Base-by-base conservation (phyloP, 2,797 vertebrate species). In the Acipenser transmontanus region DNA sequence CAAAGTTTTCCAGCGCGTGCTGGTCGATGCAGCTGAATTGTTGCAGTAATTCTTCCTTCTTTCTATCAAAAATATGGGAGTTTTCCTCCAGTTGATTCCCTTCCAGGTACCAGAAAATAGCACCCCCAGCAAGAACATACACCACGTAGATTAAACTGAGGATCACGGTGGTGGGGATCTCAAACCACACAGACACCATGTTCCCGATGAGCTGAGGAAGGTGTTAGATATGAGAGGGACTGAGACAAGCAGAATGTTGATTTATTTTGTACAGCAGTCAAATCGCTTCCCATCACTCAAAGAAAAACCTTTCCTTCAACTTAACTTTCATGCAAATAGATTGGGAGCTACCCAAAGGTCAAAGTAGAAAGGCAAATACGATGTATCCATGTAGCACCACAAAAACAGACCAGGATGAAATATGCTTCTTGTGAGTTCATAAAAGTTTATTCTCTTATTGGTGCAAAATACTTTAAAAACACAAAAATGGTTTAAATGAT, bases 21-120 rank as follows among this genome's bases (percentile, higher is more conserved):
- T 82, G 80, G 73, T 80, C 76, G 75, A 92, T 73, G 74, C 89
- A 92, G 66, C 72, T 68, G 71, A 86, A 85, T 0, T 49, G 71
- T 0, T 4, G 48, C 0, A 90, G 70, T 49, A 91, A 48, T 0
- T 1, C 63, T 0, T 63, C 54, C 72, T 81, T 88, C 50, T 68
- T 70, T 6, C 4, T 1, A 52, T 81, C 61, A 8, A 90, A 49
- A 1, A 0, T 0, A 0, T 50, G 13, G 56, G 86, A 67, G 5
- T 84, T 77, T 67, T 73, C 73, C 49, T n/a, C 0, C 8, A 83
- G 81, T 0, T 78, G 68, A 0, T 80, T 72, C 20, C 88, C 88
- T 68, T 92, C 89, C 72, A 91, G 59, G 70, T 80, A 80, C 88
- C 88, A 91, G 71, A 92, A 92, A 67, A 89, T 2, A 17, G 83